Conservation (phyloP, 2,888 invertebrate genomes). For the Synergus laeviventris region DNA sequence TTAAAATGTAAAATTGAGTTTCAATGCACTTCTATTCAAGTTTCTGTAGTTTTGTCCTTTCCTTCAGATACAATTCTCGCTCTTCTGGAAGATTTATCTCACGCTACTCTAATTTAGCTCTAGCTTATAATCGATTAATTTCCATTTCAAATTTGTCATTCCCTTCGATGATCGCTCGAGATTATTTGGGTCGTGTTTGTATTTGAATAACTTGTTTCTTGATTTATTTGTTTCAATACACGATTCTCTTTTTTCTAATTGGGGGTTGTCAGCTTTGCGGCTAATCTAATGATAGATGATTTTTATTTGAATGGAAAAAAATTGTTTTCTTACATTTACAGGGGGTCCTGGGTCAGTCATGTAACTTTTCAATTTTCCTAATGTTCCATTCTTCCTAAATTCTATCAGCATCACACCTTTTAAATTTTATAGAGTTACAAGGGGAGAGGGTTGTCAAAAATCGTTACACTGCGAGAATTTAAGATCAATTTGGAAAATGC, state of each 20-base stretch:
- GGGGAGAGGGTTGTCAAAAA: too few relatives aligned
- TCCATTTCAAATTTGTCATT: slow-evolving; percentile 10
- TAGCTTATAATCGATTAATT: not conserved
- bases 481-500: too few relatives aligned
- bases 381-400: too few relatives aligned
- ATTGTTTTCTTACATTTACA: too few relatives aligned
- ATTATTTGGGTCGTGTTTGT: not conserved
- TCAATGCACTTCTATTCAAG: not conserved
- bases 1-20: slow-evolving; percentile 20
- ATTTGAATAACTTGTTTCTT: slow-evolving; percentile 5
- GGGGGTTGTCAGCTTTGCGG: not conserved
- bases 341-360: too few relatives aligned
- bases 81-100: not conserved
- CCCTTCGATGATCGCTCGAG: not conserved
- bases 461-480: too few relatives aligned
- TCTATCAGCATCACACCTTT: too few relatives aligned
- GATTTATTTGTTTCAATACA: not conserved
- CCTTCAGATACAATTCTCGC: not conserved
- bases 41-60: not conserved
- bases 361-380: too few relatives aligned
- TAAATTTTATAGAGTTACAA: too few relatives aligned
- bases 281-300: too few relatives aligned
- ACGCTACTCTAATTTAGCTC: not conserved
- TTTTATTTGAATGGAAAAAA: too few relatives aligned
- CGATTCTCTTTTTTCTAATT: not conserved